Evolutionary conservation across 2,113 vertebrate genomes (phyloP), one percentile per base, ranked within the genome.

Genomic region (Procavia capensis): DNA sequence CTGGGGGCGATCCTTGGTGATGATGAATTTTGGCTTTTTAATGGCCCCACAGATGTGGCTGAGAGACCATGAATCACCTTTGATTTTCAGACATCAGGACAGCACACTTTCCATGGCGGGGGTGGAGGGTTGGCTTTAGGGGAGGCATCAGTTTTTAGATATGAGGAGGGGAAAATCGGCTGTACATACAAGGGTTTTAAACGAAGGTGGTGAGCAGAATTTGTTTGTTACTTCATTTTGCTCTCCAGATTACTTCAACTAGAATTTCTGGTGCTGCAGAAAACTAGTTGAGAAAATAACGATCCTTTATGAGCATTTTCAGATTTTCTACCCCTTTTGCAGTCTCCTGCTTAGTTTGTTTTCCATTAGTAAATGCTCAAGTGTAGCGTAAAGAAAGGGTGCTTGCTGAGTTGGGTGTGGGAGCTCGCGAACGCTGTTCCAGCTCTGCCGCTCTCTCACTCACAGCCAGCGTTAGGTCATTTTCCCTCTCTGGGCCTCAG

Each of bases 301-400:
- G 88, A 95, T 91, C 43, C 50, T 94, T 95, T 96, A 70, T 95
- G 90, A 94, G 84, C 93, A 95, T 95, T 95, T 97, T 97, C 59
- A 94, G 54, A 6, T 92, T 96, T 97, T 92, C 90, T 93, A 95
- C 68, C 81, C 22, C 54, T 85, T 97, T 95, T 93, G 59, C 50
- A 92, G 78, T 96, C 70, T 90, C 92, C 50, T 81, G 50, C 89
- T 94, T 96, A 94, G 95, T 96, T 97, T 96, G 87, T 95, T 96
- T 97, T 92, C 92, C 81, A 96, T 97, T 95, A 97, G 90, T 85
- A 85, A 80, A 78, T 29, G 34, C 50, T 96, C 63, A 95, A 96
- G 76, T 95, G 75, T 87, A 80, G 20, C 27, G 76, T 59, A 89
- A 93, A 70, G 43, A 94, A 89, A 81, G 63, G 82, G 39, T 1